A percentile compares a stretch with the other conserved stretches of the same genome.
Conservation (phyloP, 2,888 invertebrate genomes). For the Acholoe squamosa region DNA sequence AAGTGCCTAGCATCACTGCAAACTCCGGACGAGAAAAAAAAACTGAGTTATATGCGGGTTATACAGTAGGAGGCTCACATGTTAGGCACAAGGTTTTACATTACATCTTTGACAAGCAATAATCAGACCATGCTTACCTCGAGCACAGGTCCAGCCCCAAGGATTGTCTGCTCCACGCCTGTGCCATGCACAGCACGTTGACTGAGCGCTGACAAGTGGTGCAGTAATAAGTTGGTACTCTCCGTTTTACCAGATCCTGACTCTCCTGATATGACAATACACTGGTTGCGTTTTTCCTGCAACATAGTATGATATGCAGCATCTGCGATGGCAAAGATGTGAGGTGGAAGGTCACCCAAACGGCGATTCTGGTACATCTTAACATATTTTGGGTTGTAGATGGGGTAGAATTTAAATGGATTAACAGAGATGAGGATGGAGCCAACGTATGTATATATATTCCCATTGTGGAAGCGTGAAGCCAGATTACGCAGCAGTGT, state of each 20-base stretch:
- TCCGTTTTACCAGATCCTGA: slow-evolving; percentile 98
- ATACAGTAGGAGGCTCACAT: too few relatives aligned
- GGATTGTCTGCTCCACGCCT: slow-evolving; percentile 97
- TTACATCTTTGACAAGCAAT: too few relatives aligned
- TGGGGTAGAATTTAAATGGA: slow-evolving; percentile 94
- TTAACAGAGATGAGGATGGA: slow-evolving; percentile 97
- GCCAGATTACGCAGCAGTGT: slow-evolving; percentile 94
- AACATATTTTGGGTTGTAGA: slow-evolving; percentile 98
- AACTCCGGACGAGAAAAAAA: too few relatives aligned
- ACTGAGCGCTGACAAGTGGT: slow-evolving; percentile 96
- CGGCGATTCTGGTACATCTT: slow-evolving; percentile 96
- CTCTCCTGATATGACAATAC: slow-evolving; percentile 97
- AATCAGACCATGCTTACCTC: slow-evolving; percentile 89
- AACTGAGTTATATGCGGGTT: too few relatives aligned
- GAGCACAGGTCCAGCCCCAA: slow-evolving; percentile 96
- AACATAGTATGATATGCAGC: slow-evolving; percentile 97
- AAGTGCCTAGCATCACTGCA: too few relatives aligned
- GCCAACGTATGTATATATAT: slow-evolving; percentile 98
- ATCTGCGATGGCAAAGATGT: slow-evolving; percentile 98
- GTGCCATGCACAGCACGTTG: slow-evolving; percentile 92
- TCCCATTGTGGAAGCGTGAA: slow-evolving; percentile 93
- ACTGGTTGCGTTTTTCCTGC: slow-evolving; percentile 93
- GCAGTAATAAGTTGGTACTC: slow-evolving; percentile 96
- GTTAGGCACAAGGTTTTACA: too few relatives aligned
- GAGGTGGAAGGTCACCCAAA: slow-evolving; percentile 95